Percentiles rank a stretch among this genome's conserved stretches.
Evolutionary conservation across 2,888 invertebrate genomes (phyloP).

Genomic region (Orthosia gothica): DNA sequence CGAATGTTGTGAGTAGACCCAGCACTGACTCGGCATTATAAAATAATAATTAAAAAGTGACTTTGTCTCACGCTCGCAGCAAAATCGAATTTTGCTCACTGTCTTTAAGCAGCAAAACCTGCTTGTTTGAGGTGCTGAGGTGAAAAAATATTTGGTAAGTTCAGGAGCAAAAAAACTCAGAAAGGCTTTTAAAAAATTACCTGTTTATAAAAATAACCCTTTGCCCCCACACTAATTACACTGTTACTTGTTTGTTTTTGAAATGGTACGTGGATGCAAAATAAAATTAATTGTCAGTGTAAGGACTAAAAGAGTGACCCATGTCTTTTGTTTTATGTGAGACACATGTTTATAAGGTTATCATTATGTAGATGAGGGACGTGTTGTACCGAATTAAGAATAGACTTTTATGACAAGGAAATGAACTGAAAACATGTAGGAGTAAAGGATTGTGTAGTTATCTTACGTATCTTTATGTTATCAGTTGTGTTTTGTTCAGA

Average conservation of each 20-base stretch:
- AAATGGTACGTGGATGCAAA: constrained; percentile 12
- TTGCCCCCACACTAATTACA: constrained; percentile 22
- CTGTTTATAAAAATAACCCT: background rate
- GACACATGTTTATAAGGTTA: constrained; percentile 17
- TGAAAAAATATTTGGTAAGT: too few species aligned
- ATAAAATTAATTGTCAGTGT: constrained; percentile 42
- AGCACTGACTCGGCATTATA: too few species aligned
- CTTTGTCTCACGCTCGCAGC: too few species aligned
- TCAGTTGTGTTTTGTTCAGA: too few species aligned
- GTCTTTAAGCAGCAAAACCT: too few species aligned
- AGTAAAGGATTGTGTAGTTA: background rate
- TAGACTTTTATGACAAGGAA: constrained; percentile 11
- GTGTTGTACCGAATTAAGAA: constrained; percentile 31
- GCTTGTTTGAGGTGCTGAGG: too few species aligned
- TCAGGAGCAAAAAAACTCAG: too few species aligned
- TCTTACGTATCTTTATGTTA: too few species aligned
- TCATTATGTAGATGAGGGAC: constrained; percentile 55
- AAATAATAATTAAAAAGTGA: too few species aligned
- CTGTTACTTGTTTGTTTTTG: constrained; percentile 19
- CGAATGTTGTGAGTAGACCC: too few species aligned
- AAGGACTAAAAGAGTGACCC: constrained; percentile 27
- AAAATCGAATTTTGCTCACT: too few species aligned
- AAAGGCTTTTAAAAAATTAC: too few species aligned
- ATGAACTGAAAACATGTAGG: background rate
- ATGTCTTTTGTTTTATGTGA: constrained; percentile 27